Percentiles rank a stretch among this genome's conserved stretches.
Conservation (phyloP, 2,888 invertebrate species). For the Catocala fraxini region DNA sequence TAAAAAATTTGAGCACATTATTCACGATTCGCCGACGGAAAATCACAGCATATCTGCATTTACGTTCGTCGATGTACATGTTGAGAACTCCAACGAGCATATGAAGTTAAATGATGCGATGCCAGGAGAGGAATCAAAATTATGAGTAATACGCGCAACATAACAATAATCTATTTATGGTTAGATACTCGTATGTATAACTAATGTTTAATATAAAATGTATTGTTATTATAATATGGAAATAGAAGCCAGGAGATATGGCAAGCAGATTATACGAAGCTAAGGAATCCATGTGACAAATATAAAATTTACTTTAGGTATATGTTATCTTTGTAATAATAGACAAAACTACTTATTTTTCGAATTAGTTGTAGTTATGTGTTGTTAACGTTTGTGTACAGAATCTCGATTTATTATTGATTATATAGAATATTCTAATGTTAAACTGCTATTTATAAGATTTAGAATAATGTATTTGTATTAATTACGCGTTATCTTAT, state of each 20-base stretch:
- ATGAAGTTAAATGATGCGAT: constrained; percentile 60
- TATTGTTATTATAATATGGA: no score
- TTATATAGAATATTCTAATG: no score
- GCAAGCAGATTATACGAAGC: no score
- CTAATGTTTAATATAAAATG: no score
- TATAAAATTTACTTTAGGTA: no score
- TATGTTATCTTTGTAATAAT: no score
- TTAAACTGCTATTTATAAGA: no score
- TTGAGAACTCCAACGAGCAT: constrained; percentile 58
- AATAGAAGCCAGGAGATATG: no score
- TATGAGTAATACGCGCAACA: constrained; percentile 51
- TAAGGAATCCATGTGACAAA: no score
- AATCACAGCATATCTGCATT: constrained; percentile 64
- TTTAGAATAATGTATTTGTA: no score
- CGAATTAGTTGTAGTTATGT: background rate
- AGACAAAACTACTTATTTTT: no score
- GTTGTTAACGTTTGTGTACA: constrained; percentile 14
- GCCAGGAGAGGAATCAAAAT: constrained; percentile 75
- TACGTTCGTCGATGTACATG: constrained; percentile 77
- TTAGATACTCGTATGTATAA: background rate
- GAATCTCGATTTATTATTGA: constrained; percentile 30
- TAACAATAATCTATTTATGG: background rate
- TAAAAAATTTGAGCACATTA: constrained; percentile 70
- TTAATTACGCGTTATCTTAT: no score
- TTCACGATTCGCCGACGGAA: constrained; percentile 74